Percentiles rank a stretch among this genome's conserved stretches.
These are phyloP conservation scores for Nowickia ferox DNA, from an alignment of 2,888 invertebrate genomes.

Conservation along the genomic window DNA sequence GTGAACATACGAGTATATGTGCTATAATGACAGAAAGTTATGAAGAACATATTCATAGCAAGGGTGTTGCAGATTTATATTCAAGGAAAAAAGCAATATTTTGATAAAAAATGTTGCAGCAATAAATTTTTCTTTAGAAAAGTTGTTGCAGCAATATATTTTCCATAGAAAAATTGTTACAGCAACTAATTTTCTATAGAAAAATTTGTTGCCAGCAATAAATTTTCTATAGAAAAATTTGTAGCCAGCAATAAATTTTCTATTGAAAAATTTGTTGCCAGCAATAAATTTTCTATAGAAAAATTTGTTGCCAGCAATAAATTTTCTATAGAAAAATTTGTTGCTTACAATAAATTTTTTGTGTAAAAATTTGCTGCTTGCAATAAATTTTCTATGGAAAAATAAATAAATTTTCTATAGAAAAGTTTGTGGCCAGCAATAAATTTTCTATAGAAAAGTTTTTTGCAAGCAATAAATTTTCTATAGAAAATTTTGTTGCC, in stretches of 20 bases:
- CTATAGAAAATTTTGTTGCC: too few species aligned
- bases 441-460: too few species aligned
- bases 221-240: background rate
- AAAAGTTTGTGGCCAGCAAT: too few species aligned
- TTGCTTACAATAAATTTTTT: background rate
- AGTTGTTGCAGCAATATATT: background rate
- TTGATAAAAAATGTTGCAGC: background rate
- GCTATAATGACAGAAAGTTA: conserved; percentile 12
- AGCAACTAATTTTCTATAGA: background rate
- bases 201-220: background rate
- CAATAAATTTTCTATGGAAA: background rate
- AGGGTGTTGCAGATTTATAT: background rate
- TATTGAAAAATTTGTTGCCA: background rate
- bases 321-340: background rate
- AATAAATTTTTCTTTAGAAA: background rate
- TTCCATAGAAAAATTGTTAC: background rate
- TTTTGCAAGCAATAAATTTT: too few species aligned
- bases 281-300: background rate
- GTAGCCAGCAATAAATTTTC: background rate
- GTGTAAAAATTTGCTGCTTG: background rate
- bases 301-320: background rate
- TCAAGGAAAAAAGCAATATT: background rate
- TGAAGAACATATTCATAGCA: background rate
- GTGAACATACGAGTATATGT: background rate
- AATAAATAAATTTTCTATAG: background rate